These are phyloP conservation scores for Mesoligia furuncula DNA, from an alignment of 2,888 invertebrate genomes.

Conservation along the genomic window DNA sequence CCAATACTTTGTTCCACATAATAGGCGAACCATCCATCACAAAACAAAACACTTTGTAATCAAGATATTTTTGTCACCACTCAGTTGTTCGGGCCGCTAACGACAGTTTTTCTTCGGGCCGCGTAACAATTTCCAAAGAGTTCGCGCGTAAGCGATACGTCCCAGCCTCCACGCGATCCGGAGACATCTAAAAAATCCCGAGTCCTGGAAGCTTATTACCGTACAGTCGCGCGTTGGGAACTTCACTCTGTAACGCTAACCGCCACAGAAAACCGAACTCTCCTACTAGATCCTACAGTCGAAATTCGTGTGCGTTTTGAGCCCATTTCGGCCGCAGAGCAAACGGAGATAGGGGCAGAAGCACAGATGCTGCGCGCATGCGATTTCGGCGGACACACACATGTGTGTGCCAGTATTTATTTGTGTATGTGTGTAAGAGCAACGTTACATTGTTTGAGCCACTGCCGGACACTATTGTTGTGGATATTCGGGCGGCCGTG, in stretches of 20 bases:
- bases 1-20: slow-evolving; percentile 70
- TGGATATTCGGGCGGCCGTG: slow-evolving; percentile 76
- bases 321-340: slow-evolving; percentile 63
- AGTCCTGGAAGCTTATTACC: slow-evolving; percentile 88
- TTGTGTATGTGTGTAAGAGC: slow-evolving; percentile 72
- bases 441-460: slow-evolving; percentile 82
- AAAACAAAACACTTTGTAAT: slow-evolving; percentile 69
- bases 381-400: slow-evolving; percentile 76
- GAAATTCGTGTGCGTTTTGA: slow-evolving; percentile 46
- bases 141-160: slow-evolving; percentile 76
- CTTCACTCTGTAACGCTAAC: slow-evolving; percentile 62
- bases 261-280: slow-evolving; percentile 58
- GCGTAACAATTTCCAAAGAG: slow-evolving; percentile 75
- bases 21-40: slow-evolving; percentile 71
- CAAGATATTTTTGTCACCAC: slow-evolving; percentile 70
- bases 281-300: slow-evolving; percentile 37
- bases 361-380: slow-evolving; percentile 90
- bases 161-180: slow-evolving; percentile 80
- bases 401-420: slow-evolving; percentile 65
- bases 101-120: slow-evolving; percentile 65
- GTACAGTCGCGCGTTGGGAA: slow-evolving; percentile 80
- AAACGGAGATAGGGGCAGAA: slow-evolving; percentile 81
- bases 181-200: slow-evolving; percentile 88
- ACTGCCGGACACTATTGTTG: slow-evolving; percentile 84
- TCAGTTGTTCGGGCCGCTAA: slow-evolving; percentile 50